These are phyloP conservation scores for Leptestheria dahalacensis DNA, from an alignment of 1,140 invertebrate species.

Conservation along the genomic window DNA sequence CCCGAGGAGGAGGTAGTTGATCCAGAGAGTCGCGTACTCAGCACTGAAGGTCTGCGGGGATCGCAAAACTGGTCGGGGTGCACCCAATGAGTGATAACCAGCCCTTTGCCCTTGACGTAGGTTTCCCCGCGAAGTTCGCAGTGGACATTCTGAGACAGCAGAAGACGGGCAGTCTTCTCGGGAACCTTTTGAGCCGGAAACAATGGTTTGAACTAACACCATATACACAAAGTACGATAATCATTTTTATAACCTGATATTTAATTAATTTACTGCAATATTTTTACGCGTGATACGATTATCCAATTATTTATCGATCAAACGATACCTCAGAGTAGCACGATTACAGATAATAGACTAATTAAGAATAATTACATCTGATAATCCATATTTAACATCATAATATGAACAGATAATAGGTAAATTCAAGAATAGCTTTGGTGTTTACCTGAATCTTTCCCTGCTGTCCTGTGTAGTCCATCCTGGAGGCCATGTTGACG, in stretches of 20 bases:
- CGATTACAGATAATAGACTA: too few species aligned
- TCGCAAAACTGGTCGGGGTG: neutral
- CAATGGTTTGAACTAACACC: too few species aligned
- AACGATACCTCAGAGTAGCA: too few species aligned
- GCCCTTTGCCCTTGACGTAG: conserved; percentile 57
- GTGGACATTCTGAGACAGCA: conserved; percentile 47
- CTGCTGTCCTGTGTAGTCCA: conserved; percentile 66
- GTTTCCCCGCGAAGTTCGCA: conserved; percentile 52
- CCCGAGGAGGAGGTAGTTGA: too few species aligned
- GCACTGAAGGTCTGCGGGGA: neutral
- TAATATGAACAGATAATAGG: neutral
- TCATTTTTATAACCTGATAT: too few species aligned
- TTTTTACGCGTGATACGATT: too few species aligned
- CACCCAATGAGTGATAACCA: conserved; percentile 30
- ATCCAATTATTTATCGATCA: too few species aligned
- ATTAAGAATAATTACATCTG: too few species aligned
- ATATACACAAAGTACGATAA: too few species aligned
- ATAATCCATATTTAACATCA: neutral
- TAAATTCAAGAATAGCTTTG: conserved; percentile 4
- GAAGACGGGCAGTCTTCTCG: conserved; percentile 49
- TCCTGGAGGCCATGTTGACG: conserved; percentile 85
- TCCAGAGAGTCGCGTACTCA: neutral
- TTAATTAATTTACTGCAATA: too few species aligned
- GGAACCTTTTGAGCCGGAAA: conserved; percentile 40
- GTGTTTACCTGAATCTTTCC: conserved; percentile 57